Evolutionary conservation across 2,113 vertebrate genomes (phyloP), one percentile per base, ranked within the genome.

Genomic region (Coptodon bakossiorum): DNA sequence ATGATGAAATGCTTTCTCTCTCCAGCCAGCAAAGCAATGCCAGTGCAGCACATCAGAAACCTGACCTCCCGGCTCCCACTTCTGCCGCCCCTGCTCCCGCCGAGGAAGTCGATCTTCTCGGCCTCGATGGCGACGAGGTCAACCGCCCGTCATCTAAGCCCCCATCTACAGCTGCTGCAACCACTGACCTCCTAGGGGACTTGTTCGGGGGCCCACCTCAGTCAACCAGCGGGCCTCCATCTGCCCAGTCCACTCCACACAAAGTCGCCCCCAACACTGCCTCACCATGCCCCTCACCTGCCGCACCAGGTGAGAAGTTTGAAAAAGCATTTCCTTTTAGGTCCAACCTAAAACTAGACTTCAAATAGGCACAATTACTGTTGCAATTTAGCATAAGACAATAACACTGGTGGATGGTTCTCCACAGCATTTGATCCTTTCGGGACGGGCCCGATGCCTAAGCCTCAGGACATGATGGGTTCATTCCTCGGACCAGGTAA

Each of bases 1-100:
- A 99, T 2, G 99, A 99, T 14, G 99, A 99, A 94, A 98, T 99
- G 94, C 97, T 99, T 87, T 99, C 98, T 12, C 97, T 99, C 81
- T 98, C 99, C 82, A 98, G 98, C 92, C 99, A 99, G 88, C 97
- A 98, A 80, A 98, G 98, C 92, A 97, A 94, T 17, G 93, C 97
- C 87, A 97, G 96, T 95, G 22, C 97, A 93, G 92, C 94, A 96
- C 90, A 94, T 89, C 96, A 96, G 90, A 95, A 92, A 91, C 96
- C 95, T 11, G 96, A 95, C 40, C 97, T 96, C n/a, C 96, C 93
- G 5, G 56, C 82, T 27, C 91, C 84, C 86, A 94, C 7, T 9
- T 71, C 80, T 4, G 91, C 93, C 0, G 92, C 86, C 3, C 93
- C 94, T 1, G 95, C 95, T 3, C 96, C 96, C 0, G 78, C 96